Evolutionary conservation across 2,888 invertebrate species (phyloP), one percentile per base, ranked within the genome.

Genomic region (Tryphoninae sp.): DNA sequence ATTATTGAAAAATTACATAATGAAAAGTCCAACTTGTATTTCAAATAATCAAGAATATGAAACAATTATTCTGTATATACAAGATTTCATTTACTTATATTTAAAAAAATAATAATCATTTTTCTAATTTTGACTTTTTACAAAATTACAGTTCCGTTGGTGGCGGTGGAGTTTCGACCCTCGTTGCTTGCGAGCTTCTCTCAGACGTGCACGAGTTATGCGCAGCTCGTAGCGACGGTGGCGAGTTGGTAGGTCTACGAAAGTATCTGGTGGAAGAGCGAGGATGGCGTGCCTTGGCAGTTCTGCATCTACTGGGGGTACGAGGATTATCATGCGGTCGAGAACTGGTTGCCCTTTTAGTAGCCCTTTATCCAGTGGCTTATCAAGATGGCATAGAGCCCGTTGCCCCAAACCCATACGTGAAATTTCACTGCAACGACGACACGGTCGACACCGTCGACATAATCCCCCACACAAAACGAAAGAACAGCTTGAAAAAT

Each of bases 121-220:
- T 16, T 6, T 53, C 23, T 51, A 23, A 69, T 69, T 13, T 62
- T 9, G 3, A 26, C 8, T 26, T 33, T 75, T 72, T 62, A 53
- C 33, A 68, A 16, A 53, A 33, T 85, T 87, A n/a, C 87, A 94
- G 94, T 87, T 93, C 93, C 11, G 92, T 93, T 81, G 94, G 94
- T 85, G 92, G 93, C 67, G 93, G 94, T 83, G 94, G 94, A 74
- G 93, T 95, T 82, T 93, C 94, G 73, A 94, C 94, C 11, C 92
- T 95, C 83, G 94, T 95, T 71, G 94, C 94, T 0, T 94, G 94
- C 90, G 95, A 95, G 91, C 90, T 95, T 78, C 92, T 95, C 71
- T 94, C 94, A 83, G 95, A 95, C 85, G 93, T 95, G 78, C 94
- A 95, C 90, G 93, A 90, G 62, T 87, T 93, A 1, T 93, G 93